Evolutionary conservation across 2,888 invertebrate genomes (phyloP).

Genomic region (Hyppa rectilinea): DNA sequence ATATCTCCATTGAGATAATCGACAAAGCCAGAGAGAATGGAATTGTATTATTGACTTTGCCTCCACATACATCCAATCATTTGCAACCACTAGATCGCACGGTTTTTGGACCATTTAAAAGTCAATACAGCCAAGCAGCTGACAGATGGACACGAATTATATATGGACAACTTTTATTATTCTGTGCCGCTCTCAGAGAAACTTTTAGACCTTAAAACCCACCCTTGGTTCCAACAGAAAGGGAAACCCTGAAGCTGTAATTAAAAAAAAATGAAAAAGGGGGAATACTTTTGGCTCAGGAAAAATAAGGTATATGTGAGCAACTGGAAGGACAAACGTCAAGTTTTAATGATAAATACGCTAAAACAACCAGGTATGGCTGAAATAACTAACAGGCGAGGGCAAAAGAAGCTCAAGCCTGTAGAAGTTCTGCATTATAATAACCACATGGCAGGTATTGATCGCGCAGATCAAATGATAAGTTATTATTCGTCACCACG

Average conservation of each 20-base stretch:
- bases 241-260: not conserved
- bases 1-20: constrained; percentile 67
- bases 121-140: no score
- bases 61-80: not conserved
- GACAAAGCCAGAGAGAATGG: constrained; percentile 62
- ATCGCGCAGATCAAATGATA: constrained; percentile 3
- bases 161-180: no score
- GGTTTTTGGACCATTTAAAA: constrained; percentile 3
- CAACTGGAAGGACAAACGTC: not conserved
- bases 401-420: constrained; percentile 2
- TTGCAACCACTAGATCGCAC: not conserved
- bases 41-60: constrained; percentile 37
- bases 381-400: not conserved
- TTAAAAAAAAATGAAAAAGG: not conserved
- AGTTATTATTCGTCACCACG: not conserved
- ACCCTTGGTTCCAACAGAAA: no score
- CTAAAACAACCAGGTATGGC: not conserved
- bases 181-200: no score
- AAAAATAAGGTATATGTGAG: constrained; percentile 5
- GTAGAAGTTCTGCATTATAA: not conserved
- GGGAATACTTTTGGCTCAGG: not conserved
- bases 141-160: no score
- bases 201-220: no score
- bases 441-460: not conserved
- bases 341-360: constrained; percentile 1